Conservation (phyloP, 2,888 invertebrate species). For the Ophioninae sp. region DNA sequence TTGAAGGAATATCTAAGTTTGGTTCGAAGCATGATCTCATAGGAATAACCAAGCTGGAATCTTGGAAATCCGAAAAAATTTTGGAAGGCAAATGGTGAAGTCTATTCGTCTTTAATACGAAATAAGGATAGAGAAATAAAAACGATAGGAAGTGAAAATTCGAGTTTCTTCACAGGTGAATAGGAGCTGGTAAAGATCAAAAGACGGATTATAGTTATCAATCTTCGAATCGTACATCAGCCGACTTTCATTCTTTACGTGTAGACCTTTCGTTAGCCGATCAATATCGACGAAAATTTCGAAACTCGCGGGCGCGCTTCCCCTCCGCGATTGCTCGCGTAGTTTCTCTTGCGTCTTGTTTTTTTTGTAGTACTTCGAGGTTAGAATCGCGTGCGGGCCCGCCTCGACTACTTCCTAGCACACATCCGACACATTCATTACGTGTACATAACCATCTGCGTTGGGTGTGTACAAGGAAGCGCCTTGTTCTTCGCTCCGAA, state of each 20-base stretch:
- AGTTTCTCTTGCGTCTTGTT: conserved; percentile 11
- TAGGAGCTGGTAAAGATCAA: background rate
- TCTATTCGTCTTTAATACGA: background rate
- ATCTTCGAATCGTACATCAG: conserved; percentile 3
- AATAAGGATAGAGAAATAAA: background rate
- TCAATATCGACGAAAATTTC: conserved; percentile 22
- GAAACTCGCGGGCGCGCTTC: background rate
- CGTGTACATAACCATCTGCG: conserved; percentile 15
- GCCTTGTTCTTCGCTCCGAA: background rate
- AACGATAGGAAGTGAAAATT: background rate
- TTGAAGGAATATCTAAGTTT: no score
- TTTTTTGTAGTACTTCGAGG: conserved; percentile 7
- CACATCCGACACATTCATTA: conserved; percentile 36
- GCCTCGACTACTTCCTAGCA: conserved; percentile 15
- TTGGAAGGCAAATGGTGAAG: background rate
- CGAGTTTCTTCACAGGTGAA: background rate
- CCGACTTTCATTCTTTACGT: conserved; percentile 16
- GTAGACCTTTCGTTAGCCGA: background rate
- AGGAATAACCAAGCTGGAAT: no score
- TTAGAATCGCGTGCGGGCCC: conserved; percentile 31
- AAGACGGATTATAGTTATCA: background rate
- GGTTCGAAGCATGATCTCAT: no score
- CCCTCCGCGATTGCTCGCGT: conserved; percentile 3
- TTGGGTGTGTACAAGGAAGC: background rate
- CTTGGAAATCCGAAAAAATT: no score